Percentiles rank a stretch among this genome's conserved stretches.
Conservation (phyloP, 2,113 vertebrate genomes). For the Melanotaenia duboulayi region DNA sequence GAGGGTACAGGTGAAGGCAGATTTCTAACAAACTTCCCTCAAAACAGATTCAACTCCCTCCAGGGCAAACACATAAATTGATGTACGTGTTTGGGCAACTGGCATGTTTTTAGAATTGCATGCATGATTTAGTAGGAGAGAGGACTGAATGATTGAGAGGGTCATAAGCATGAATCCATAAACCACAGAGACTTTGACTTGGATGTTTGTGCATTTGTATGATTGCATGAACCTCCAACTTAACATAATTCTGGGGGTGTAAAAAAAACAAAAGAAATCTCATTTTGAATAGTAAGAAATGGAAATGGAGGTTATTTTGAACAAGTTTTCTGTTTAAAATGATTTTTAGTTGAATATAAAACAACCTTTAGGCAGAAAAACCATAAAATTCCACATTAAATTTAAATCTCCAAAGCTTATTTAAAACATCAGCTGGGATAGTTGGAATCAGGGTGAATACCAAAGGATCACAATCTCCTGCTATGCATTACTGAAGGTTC, state of each 20-base stretch:
- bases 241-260: conserved; percentile 13
- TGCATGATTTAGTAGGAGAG: conserved; percentile 71
- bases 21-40: conserved; percentile 69
- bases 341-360: neutral
- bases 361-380: conserved; percentile 27
- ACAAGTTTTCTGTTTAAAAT: conserved; percentile 16
- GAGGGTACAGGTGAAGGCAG: conserved; percentile 52
- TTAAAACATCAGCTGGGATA: conserved; percentile 15
- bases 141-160: conserved; percentile 63
- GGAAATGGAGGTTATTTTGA: conserved; percentile 42
- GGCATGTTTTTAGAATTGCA: conserved; percentile 67
- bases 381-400: conserved; percentile 26
- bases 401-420: conserved; percentile 29
- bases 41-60: conserved; percentile 63
- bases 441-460: conserved; percentile 29
- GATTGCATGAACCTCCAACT: conserved; percentile 40
- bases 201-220: conserved; percentile 55
- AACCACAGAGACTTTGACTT: conserved; percentile 48
- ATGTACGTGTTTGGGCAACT: conserved; percentile 55
- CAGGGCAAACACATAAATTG: conserved; percentile 75
- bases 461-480: conserved; percentile 9
- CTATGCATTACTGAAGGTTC: conserved; percentile 29
- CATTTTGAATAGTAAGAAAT: conserved; percentile 22
- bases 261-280: conserved; percentile 39
- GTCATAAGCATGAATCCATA: conserved; percentile 68